Base-by-base conservation (phyloP, 2,113 vertebrate genomes). In the Physeter macrocephalus region DNA sequence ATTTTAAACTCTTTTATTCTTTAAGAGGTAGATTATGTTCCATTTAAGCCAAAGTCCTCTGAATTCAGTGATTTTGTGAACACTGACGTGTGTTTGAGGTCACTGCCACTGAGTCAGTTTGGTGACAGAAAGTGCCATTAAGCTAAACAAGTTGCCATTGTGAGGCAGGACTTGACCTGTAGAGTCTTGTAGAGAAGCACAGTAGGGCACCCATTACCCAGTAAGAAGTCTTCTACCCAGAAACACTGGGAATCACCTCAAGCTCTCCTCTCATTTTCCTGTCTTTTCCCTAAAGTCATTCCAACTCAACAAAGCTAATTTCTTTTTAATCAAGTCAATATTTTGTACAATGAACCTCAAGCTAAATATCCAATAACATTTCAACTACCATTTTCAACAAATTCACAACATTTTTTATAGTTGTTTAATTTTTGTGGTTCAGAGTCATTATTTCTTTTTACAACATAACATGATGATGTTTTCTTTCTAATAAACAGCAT, bases 321-420 rank as follows among this genome's bases (percentile, higher is more conserved):
- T 43, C n/a, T 82, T 97, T 96, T 93, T 69, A 95, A 88, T 62
- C 10, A 91, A 94, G n/a, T 39, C 61, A 93, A 4, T 27, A 90
- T 78, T 95, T 80, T 97, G 5, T 74, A 64, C 69, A 96, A 83
- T 87, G 46, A 95, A 94, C 64, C 61, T 96, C 90, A 96, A 94
- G 49, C 7, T 82, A 52, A 74, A 11, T 34, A 74, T 27, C 23
- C 9, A 57, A 10, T 46, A 74, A 77, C 67, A 88, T 64, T 88
- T 83, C 36, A 43, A 81, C 31, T 34, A 88, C 18, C 77, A 10
- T 54, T 86, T 94, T 41, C 62, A 62, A 57, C 0, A 17, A 74
- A 93, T 74, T 74, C 31, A 80, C 34, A 94, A 43, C 43, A 74
- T 49, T 87, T 92, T 3, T 21, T 67, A 77, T 31, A n/a, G 49